Percentiles rank a stretch among this genome's conserved stretches.
These are phyloP conservation scores for Saccopteryx leptura DNA, from an alignment of 2,113 vertebrate species.

Conservation along the genomic window DNA sequence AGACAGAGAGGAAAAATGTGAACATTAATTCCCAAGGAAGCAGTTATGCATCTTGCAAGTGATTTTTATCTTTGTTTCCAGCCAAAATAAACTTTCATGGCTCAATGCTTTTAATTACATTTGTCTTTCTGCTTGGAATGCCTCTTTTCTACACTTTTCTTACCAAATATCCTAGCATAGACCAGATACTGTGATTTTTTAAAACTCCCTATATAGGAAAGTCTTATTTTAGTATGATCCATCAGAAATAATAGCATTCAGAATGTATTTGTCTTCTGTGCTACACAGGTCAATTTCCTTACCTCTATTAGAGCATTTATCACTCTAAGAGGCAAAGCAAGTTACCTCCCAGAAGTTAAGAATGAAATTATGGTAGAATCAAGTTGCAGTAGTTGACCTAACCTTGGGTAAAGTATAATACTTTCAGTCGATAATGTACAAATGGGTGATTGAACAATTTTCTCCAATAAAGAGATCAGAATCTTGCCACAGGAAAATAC, in stretches of 20 bases:
- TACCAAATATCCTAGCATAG: background rate
- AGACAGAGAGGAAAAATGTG: background rate
- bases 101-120: background rate
- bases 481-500: constrained; percentile 39
- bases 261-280: background rate
- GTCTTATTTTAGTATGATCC: background rate
- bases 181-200: background rate
- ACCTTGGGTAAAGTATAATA: background rate
- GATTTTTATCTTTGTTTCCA: background rate
- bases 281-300: background rate
- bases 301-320: background rate
- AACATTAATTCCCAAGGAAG: background rate
- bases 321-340: constrained; percentile 41
- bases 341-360: background rate
- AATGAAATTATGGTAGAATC: constrained; percentile 40
- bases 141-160: background rate
- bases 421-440: background rate
- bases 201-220: background rate
- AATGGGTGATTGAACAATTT: constrained; percentile 31
- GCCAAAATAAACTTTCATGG: background rate
- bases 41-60: background rate
- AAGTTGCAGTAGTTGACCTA: background rate
- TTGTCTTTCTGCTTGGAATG: background rate
- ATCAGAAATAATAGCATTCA: constrained; percentile 18
- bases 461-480: constrained; percentile 18